These are phyloP conservation scores for Cyprinella venusta DNA, from an alignment of 2,797 vertebrate genomes.

Conservation along the genomic window DNA sequence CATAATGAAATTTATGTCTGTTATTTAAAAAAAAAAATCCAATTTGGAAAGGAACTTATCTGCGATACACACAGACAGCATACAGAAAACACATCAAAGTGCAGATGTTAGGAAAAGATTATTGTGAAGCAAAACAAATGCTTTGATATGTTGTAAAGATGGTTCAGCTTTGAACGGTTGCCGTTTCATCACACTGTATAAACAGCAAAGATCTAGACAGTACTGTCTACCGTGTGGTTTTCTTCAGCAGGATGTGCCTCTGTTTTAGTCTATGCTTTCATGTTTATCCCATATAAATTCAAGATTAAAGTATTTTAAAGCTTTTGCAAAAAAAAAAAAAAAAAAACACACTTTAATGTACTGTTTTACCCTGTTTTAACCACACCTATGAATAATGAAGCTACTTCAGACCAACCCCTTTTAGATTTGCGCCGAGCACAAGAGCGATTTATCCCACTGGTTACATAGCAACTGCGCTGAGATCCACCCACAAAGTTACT, in stretches of 20 bases:
- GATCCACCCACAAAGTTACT: too few species aligned
- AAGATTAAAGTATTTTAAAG: background rate
- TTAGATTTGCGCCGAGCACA: too few species aligned
- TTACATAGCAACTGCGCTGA: too few species aligned
- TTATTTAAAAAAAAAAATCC: slow-evolving; percentile 25
- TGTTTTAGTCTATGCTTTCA: background rate
- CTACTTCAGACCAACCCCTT: too few species aligned
- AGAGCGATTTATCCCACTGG: too few species aligned
- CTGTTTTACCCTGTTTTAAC: background rate
- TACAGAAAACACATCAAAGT: slow-evolving; percentile 38
- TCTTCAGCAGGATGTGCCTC: slow-evolving; percentile 16
- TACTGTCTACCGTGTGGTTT: background rate
- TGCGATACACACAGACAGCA: slow-evolving; percentile 25
- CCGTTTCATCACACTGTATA: slow-evolving; percentile 38
- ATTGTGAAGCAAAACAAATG: slow-evolving; percentile 30
- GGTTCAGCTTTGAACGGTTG: slow-evolving; percentile 29
- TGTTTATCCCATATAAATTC: background rate
- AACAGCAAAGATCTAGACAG: slow-evolving; percentile 51
- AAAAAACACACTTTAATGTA: background rate
- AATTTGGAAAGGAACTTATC: slow-evolving; percentile 53
- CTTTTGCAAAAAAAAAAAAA: slow-evolving; percentile 4
- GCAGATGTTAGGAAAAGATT: slow-evolving; percentile 44
- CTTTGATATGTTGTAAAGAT: slow-evolving; percentile 45
- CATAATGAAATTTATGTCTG: slow-evolving; percentile 63
- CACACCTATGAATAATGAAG: too few species aligned